Percentiles rank a stretch among this genome's conserved stretches.
These are phyloP conservation scores for Calidris pugnax DNA, from an alignment of 2,113 vertebrate species.

Conservation along the genomic window DNA sequence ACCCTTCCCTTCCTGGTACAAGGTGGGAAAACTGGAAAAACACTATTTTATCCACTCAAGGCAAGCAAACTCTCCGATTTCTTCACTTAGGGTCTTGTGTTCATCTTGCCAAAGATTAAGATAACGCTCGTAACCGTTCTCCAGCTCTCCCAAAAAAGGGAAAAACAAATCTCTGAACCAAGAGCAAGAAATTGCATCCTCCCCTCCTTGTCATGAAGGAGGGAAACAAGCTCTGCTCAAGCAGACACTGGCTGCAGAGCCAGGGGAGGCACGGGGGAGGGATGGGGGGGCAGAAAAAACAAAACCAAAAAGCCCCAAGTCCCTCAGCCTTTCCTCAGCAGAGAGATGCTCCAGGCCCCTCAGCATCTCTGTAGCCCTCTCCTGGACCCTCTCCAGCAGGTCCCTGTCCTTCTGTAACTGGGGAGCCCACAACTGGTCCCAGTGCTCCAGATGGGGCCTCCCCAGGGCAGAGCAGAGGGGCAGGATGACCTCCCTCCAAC, in stretches of 20 bases:
- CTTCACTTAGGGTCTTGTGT: background rate
- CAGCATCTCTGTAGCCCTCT: no score
- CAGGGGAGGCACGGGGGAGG: background rate
- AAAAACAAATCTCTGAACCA: background rate
- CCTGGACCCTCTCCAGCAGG: no score
- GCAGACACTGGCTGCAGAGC: background rate
- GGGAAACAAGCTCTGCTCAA: fast-evolving
- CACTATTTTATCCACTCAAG: background rate
- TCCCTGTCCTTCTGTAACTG: no score
- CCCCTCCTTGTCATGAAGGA: fast-evolving
- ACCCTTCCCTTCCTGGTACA: background rate
- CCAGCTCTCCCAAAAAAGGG: conserved; percentile 34
- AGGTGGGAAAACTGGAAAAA: background rate
- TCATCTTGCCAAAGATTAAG: background rate
- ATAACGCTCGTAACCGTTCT: background rate
- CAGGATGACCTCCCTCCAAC: no score
- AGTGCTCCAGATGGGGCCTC: no score
- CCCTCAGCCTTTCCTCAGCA: no score
- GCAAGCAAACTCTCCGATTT: background rate
- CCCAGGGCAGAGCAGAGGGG: no score
- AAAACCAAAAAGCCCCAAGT: no score
- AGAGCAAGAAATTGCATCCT: background rate
- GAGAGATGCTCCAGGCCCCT: no score
- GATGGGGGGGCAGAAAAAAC: background rate
- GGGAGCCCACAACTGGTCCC: no score